These are phyloP conservation scores for Triops cancriformis DNA, from an alignment of 1,140 invertebrate genomes.

Conservation along the genomic window DNA sequence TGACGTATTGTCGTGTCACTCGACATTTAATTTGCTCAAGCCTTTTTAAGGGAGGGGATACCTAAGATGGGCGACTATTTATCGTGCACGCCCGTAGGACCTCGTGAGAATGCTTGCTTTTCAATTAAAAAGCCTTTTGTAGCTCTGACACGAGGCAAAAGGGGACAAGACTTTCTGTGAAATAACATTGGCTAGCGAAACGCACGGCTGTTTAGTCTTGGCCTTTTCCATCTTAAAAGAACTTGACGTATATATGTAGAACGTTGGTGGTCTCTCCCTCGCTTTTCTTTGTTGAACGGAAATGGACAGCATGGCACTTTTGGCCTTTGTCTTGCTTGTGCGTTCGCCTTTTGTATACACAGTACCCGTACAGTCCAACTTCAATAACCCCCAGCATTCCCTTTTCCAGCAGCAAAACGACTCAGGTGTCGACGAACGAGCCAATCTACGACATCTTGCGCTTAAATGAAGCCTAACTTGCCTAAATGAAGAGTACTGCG, in stretches of 20 bases:
- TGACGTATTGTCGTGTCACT: slow-evolving; percentile 13
- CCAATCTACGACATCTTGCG: too few relatives aligned
- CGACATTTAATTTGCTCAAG: slow-evolving; percentile 7
- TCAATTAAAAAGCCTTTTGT: slow-evolving; percentile 11
- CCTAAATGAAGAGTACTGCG: too few relatives aligned
- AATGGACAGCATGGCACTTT: slow-evolving; percentile 9
- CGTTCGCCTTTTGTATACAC: not conserved
- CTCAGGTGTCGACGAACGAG: too few relatives aligned
- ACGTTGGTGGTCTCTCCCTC: not conserved
- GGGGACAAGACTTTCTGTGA: not conserved
- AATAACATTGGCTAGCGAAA: not conserved
- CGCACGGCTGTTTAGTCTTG: slow-evolving; percentile 1
- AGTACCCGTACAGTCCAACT: too few relatives aligned
- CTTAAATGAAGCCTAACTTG: too few relatives aligned
- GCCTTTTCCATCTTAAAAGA: not conserved
- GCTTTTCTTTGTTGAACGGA: not conserved
- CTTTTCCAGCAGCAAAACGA: too few relatives aligned
- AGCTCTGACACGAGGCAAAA: not conserved
- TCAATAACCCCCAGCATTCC: too few relatives aligned
- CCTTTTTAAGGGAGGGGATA: not conserved
- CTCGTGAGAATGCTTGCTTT: not conserved
- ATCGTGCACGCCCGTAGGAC: slow-evolving; percentile 4
- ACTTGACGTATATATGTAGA: not conserved
- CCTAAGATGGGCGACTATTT: not conserved
- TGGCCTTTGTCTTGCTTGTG: not conserved